Conservation (phyloP, 2,113 vertebrate genomes). For the Oncorhynchus keta region DNA sequence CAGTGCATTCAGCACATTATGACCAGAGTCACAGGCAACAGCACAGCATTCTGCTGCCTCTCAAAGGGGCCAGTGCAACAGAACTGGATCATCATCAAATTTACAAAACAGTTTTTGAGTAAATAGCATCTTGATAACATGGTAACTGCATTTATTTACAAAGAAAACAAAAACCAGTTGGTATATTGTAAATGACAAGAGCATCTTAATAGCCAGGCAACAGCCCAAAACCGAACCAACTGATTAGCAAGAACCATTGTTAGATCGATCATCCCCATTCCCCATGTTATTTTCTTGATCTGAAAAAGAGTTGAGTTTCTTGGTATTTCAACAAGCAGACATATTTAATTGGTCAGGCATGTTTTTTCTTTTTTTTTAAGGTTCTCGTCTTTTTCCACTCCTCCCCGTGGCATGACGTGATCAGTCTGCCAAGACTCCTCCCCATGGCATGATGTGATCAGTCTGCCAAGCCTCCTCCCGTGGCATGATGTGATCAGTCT, state of each 20-base stretch:
- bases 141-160: conserved; percentile 21
- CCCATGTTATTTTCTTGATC: conserved; percentile 35
- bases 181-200: conserved; percentile 21
- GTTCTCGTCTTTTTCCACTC: conserved; percentile 26
- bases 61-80: neutral
- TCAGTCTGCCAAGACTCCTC: neutral
- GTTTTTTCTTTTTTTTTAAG: conserved; percentile 10
- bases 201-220: conserved; percentile 37
- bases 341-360: conserved; percentile 25
- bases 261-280: conserved; percentile 26
- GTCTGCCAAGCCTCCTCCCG: neutral
- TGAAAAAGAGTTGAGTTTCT: conserved; percentile 29
- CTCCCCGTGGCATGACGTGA: conserved; percentile 4
- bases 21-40: no score
- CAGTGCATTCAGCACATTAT: no score
- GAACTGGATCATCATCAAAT: no score
- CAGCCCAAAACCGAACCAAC: conserved; percentile 27
- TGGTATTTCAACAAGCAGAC: conserved; percentile 45
- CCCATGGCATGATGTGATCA: neutral
- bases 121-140: no score
- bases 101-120: no score
- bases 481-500: conserved; percentile 3
- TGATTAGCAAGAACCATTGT: conserved; percentile 28
- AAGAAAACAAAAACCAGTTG: conserved; percentile 35
- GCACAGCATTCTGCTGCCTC: neutral